Evolutionary conservation across 2,888 invertebrate species (phyloP), one percentile per base, ranked within the genome.

Genomic region (Eristalis pertinax): DNA sequence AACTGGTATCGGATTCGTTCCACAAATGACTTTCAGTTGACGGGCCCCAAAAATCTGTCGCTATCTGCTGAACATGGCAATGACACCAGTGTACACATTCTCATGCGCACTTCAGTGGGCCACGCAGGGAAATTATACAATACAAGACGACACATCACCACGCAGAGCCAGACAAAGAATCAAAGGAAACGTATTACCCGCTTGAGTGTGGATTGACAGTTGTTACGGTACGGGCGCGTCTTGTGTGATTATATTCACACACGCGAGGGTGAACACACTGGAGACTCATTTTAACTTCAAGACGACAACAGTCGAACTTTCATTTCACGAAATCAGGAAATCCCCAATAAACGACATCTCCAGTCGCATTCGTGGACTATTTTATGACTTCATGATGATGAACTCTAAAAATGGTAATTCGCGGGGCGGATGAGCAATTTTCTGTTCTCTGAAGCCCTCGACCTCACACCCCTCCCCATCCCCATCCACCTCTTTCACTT

Each of bases 241-340:
- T 50, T 50, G 50, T 50, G 50, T 50, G 50, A 50, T 50, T 50
- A 50, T 50, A 19, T 50, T 50, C 50, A 60, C 60, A 60, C 60
- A 60, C 60, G 26, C 60, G 60, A 24, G 80, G 38, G 68, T 74
- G 63, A 68, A 41, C 67, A 29, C 63, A 63, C 10, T 15, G 24
- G 70, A 41, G 56, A 24, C 65, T 62, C 68, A 68, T 32, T 43
- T 74, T 56, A 74, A 81, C 56, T 58, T 24, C 56, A 63, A 74
- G 68, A 74, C 50, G 29, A 41, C 43, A 50, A 65, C 75, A 63
- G 58, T 67, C 24, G 43, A 73, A 80, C 32, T 69, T 81, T 73
- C 58, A 74, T 72, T 76, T 75, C 69, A 75, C 43, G 70, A 67
- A 82, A 83, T 79, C 74, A 86, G 86, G 86, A 86, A 86, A 75